Percentiles rank a stretch among this genome's conserved stretches.
phyloP scores from a whole-genome alignment of 2,113 vertebrate species.

The Amphiprion ocellaris region DNA sequence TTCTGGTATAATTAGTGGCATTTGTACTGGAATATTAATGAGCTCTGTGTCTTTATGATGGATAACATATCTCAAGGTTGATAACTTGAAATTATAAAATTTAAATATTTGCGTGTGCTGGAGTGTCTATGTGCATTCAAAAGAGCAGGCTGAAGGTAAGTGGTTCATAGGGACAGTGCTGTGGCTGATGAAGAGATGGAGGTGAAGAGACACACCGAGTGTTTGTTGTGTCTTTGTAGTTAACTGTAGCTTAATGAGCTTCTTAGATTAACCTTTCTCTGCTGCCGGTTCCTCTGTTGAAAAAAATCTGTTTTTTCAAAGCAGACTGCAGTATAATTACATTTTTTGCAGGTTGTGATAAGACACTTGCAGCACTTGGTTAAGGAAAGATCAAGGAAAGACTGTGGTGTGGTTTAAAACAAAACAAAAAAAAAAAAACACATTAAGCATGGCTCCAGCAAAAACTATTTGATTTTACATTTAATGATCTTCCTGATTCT shows the following conservation, averaged over 20 bases:
- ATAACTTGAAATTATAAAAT: slow-evolving; percentile 2
- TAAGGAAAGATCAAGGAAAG: not conserved
- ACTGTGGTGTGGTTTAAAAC: not conserved
- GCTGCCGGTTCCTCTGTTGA: not conserved
- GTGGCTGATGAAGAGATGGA: slow-evolving; percentile 13
- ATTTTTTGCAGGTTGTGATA: not conserved
- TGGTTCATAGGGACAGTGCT: slow-evolving; percentile 22
- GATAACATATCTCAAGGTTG: slow-evolving; percentile 1
- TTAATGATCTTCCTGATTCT: too few relatives aligned
- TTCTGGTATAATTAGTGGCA: not conserved
- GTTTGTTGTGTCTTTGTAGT: slow-evolving; percentile 31
- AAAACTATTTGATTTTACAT: too few relatives aligned
- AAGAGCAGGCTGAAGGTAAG: slow-evolving; percentile 19
- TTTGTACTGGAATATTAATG: slow-evolving; percentile 24
- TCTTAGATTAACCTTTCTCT: slow-evolving; percentile 20
- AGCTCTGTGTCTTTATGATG: not conserved
- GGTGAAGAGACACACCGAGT: slow-evolving; percentile 14
- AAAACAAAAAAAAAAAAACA: too few relatives aligned
- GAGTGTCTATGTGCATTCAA: not conserved
- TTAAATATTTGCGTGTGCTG: not conserved
- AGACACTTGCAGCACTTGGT: not conserved
- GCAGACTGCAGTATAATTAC: slow-evolving; percentile 1
- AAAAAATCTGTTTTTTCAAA: slow-evolving; percentile 1
- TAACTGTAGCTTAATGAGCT: slow-evolving; percentile 37
- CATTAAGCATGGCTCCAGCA: too few relatives aligned